Base-by-base conservation (phyloP, 2,888 invertebrate species). In the Parasteatoda lunata region DNA sequence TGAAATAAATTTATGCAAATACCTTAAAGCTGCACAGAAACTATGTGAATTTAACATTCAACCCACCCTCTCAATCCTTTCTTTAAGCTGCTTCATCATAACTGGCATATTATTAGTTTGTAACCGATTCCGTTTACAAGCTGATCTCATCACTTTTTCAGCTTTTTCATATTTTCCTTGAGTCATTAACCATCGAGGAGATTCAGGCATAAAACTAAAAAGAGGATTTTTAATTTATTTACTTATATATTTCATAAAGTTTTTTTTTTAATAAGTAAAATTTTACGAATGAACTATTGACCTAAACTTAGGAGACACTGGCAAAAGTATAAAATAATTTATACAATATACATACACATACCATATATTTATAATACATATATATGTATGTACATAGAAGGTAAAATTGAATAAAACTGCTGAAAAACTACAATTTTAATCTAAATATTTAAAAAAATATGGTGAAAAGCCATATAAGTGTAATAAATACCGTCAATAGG, bases 161-260 rank as follows among this genome's bases (percentile, higher is more conserved):
- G 96, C 95, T 92, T 96, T 95, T 77, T 93, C 93, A 0, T 94
- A 93, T 73, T 95, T 93, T 0, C 96, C 96, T 91, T 96, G 96
- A 59, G 95, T 94, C 96, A 97, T 97, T 7, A 97, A 92, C 97
- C 97, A 97, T 15, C 96, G 94, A 0, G 96, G 96, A 8, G 96
- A 97, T 92, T 97, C 97, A 90, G 97, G 96, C 94, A 97, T 95
- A 6, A 96, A 92, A 96, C 97, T 89, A 48, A 8, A 73, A 64
- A 49, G 1, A 73, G 30, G 66, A 73, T 49, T 5, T 7, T 52
- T 4, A 52, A 13, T 47, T 15, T 0, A 30, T 30, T 0, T 30
- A 30, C 30, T 30, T 30, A 30, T 30, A 30, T 0, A 30, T 30
- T 30, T 1, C 2, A 30, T 30, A 30, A 30, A 30, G 30, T 30